These are phyloP conservation scores for Gopherus evgoodei DNA, from an alignment of 2,113 vertebrate genomes.

Conservation along the genomic window DNA sequence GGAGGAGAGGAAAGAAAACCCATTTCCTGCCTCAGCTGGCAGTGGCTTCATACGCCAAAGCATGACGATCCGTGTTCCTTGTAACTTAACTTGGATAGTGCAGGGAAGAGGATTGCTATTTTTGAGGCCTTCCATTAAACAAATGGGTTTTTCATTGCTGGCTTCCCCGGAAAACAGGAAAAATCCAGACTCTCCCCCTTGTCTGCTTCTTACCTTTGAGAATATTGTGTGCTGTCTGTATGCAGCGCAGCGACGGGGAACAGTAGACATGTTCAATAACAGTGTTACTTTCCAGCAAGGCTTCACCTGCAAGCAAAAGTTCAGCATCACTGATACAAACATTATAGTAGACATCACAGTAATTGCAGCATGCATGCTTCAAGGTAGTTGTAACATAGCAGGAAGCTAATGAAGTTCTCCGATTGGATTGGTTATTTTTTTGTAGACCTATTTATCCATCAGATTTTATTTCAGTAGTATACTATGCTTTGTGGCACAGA, in stretches of 20 bases:
- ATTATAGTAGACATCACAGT: neutral
- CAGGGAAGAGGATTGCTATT: neutral
- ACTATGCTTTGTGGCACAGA: too few species aligned
- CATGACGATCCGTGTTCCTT: neutral
- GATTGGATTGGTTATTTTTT: neutral
- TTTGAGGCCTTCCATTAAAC: neutral
- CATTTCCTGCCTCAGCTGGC: neutral
- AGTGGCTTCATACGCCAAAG: neutral
- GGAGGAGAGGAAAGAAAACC: neutral
- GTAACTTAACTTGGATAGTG: neutral
- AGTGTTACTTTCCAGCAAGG: conserved; percentile 91
- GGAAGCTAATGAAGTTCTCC: neutral
- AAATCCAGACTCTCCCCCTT: neutral
- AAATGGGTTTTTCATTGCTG: neutral
- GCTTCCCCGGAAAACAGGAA: neutral
- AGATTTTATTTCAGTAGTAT: rapidly evolving
- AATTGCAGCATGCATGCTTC: neutral
- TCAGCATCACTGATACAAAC: neutral
- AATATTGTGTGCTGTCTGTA: conserved; percentile 96
- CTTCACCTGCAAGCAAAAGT: conserved; percentile 86
- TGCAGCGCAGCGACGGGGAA: conserved; percentile 95
- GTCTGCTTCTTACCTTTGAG: conserved; percentile 85
- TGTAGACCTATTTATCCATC: neutral
- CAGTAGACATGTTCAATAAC: conserved; percentile 92
- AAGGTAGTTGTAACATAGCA: neutral